Conservation (phyloP, 2,113 vertebrate species). For the Alouatta palliata region DNA sequence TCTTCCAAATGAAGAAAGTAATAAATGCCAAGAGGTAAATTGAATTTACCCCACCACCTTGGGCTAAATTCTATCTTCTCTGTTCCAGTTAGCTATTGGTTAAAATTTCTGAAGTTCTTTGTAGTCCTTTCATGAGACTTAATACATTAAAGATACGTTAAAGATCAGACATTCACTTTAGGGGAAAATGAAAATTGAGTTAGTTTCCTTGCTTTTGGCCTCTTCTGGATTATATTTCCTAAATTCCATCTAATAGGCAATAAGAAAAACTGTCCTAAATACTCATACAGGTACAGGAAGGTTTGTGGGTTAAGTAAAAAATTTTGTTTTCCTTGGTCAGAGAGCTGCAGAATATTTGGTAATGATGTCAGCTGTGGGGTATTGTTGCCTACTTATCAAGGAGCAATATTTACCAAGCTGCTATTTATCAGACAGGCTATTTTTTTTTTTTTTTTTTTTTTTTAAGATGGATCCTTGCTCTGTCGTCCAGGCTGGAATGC, state of each 20-base stretch:
- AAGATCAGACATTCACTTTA: neutral
- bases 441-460: too few relatives aligned
- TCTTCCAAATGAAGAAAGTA: neutral
- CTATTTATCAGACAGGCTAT: neutral
- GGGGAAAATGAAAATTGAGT: neutral
- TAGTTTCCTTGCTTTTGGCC: neutral
- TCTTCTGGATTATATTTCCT: neutral
- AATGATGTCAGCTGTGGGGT: neutral
- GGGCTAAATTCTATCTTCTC: neutral
- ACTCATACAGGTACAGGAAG: neutral
- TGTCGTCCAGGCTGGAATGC: too few relatives aligned
- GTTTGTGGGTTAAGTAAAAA: neutral
- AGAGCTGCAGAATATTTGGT: neutral
- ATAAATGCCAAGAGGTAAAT: neutral
- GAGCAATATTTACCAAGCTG: neutral
- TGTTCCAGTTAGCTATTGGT: neutral
- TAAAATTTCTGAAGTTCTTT: fast-evolving
- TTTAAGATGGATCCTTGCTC: too few relatives aligned
- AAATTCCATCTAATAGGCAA: neutral
- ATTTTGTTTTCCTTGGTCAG: neutral
- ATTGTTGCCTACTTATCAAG: neutral
- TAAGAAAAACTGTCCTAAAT: neutral
- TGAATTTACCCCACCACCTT: neutral
- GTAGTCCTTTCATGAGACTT: neutral
- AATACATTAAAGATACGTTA: neutral